A percentile compares a stretch with the other conserved stretches of the same genome.
Evolutionary conservation across 1,140 invertebrate species (phyloP).

Genomic region (Geopemphigus sp.): DNA sequence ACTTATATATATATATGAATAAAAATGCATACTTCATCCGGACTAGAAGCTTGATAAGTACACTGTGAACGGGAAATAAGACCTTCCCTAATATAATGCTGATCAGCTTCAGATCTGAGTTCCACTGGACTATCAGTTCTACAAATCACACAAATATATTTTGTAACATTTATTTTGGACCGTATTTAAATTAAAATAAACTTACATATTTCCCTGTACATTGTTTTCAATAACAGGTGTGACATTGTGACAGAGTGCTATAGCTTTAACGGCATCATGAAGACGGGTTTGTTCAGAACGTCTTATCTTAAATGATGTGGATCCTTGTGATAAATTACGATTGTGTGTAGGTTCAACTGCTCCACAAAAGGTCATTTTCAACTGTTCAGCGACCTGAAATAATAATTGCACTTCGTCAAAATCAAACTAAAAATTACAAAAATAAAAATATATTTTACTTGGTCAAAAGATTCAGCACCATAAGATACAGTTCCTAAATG

Average conservation of each 20-base stretch:
- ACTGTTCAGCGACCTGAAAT: slow-evolving; percentile 44
- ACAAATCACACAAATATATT: not conserved
- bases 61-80: slow-evolving; percentile 54
- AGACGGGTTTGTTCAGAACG: slow-evolving; percentile 75
- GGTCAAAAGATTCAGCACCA: slow-evolving; percentile 82
- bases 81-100: slow-evolving; percentile 58
- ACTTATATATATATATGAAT: not conserved
- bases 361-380: slow-evolving; percentile 42
- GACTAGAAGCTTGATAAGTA: slow-evolving; percentile 88
- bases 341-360: slow-evolving; percentile 45
- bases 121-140: slow-evolving; percentile 57
- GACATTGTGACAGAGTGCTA: slow-evolving; percentile 98
- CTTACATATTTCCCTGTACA: slow-evolving; percentile 41
- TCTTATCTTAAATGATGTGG: slow-evolving; percentile 59
- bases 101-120: slow-evolving; percentile 69
- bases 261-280: slow-evolving; percentile 86
- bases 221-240: slow-evolving; percentile 87
- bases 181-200: not conserved
- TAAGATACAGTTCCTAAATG: slow-evolving; percentile 89
- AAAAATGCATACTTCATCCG: slow-evolving; percentile 78
- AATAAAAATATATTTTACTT: slow-evolving; percentile 60
- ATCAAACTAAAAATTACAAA: slow-evolving; percentile 41
- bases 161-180: not conserved
- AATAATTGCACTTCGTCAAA: not conserved
- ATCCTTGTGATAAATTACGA: slow-evolving; percentile 31